Evolutionary conservation across 2,113 vertebrate genomes (phyloP).

Genomic region (Maccullochella peelii): DNA sequence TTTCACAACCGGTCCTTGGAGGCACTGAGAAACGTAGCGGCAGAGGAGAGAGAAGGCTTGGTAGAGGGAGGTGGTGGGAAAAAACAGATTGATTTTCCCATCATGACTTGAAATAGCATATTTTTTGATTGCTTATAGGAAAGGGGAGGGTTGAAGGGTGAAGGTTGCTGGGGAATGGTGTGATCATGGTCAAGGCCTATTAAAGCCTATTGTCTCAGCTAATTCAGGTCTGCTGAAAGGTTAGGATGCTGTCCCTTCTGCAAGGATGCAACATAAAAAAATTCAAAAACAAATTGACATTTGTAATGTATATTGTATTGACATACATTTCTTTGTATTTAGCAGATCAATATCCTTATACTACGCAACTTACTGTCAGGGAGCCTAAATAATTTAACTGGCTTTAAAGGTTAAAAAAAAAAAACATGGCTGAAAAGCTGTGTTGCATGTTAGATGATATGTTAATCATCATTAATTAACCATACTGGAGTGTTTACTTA

Average conservation of each 20-base stretch:
- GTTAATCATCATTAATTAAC: too few species aligned
- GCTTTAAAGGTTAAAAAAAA: not conserved
- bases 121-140: conserved; percentile 81
- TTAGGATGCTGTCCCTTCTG: not conserved
- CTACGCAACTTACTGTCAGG: not conserved
- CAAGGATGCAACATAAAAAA: not conserved
- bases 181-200: conserved; percentile 26
- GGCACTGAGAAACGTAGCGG: conserved; percentile 42
- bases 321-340: not conserved
- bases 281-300: not conserved
- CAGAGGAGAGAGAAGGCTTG: conserved; percentile 6
- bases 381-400: not conserved
- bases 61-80: not conserved
- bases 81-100: conserved; percentile 81
- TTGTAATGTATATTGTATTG: too few species aligned
- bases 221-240: conserved; percentile 2
- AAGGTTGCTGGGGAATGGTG: conserved; percentile 33
- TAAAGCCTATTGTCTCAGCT: not conserved
- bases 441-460: not conserved
- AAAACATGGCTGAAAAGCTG: not conserved
- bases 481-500: not conserved
- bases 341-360: not conserved
- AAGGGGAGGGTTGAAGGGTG: conserved; percentile 53
- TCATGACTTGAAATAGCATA: conserved; percentile 80
- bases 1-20: conserved; percentile 73